Evolutionary conservation across 2,888 invertebrate species (phyloP).

Genomic region (Drosophila prolongata): DNA sequence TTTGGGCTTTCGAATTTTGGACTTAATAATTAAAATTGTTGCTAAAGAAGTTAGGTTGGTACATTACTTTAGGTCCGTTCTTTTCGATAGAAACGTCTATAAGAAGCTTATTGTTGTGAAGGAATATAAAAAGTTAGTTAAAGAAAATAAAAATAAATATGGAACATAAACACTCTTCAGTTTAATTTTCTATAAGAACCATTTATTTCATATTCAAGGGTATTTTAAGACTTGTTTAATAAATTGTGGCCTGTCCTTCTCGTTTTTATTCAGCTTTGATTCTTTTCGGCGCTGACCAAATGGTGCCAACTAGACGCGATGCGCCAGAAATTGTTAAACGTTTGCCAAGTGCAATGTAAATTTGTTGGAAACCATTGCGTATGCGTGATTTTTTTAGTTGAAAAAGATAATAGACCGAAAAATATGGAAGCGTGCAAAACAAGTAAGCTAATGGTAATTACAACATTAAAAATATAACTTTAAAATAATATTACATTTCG

Average conservation of each 20-base stretch:
- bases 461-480: neutral
- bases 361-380: constrained; percentile 57
- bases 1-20: fast-evolving
- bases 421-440: neutral
- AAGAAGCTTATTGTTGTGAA: too few relatives aligned
- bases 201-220: neutral
- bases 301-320: constrained; percentile 72
- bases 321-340: constrained; percentile 63
- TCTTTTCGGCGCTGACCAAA: constrained; percentile 61
- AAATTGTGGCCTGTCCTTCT: neutral
- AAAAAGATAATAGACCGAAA: constrained; percentile 19
- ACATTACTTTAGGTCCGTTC: too few relatives aligned
- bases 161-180: too few relatives aligned
- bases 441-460: neutral
- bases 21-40: too few relatives aligned
- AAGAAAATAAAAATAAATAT: too few relatives aligned
- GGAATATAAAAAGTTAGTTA: neutral
- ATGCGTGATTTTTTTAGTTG: constrained; percentile 53
- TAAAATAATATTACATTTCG: neutral
- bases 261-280: constrained; percentile 16
- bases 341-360: constrained; percentile 69
- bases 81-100: too few relatives aligned
- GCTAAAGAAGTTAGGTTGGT: too few relatives aligned
- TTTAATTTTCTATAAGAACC: too few relatives aligned
- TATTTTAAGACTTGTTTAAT: neutral